Percentiles rank a stretch among this genome's conserved stretches.
Evolutionary conservation across 2,888 invertebrate species (phyloP).

Genomic region (Troides aeacus): DNA sequence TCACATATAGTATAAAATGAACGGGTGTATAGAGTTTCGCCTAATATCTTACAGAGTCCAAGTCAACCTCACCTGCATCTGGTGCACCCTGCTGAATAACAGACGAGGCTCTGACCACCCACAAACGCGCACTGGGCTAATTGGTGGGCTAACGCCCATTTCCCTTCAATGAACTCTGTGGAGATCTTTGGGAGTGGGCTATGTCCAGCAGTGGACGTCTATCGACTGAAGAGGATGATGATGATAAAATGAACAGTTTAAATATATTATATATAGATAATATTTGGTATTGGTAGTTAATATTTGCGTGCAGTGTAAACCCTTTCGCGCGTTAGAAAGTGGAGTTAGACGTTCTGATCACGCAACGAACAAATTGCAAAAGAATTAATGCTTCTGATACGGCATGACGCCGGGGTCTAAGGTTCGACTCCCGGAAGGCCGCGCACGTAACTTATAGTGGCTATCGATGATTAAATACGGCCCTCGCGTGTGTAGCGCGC

Average conservation of each 20-base stretch:
- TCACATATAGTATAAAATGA: not conserved
- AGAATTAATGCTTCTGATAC: conserved; percentile 76
- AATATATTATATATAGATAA: conserved; percentile 4
- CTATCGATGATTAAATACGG: conserved; percentile 36
- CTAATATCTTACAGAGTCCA: too few relatives aligned
- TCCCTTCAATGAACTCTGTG: too few relatives aligned
- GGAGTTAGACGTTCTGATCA: conserved; percentile 67
- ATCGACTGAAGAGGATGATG: too few relatives aligned
- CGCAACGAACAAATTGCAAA: conserved; percentile 77
- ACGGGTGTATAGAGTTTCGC: too few relatives aligned
- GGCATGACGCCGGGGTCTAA: conserved; percentile 59
- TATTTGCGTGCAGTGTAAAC: conserved; percentile 52
- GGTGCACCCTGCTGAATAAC: too few relatives aligned
- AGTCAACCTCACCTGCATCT: too few relatives aligned
- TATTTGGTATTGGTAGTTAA: conserved; percentile 29
- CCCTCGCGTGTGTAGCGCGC: conserved; percentile 9
- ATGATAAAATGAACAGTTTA: not conserved
- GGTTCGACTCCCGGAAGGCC: conserved; percentile 55
- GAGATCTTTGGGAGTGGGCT: too few relatives aligned
- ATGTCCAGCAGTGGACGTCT: too few relatives aligned
- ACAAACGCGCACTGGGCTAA: too few relatives aligned
- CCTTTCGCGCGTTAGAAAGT: conserved; percentile 79
- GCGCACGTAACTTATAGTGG: conserved; percentile 37
- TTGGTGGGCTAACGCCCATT: too few relatives aligned
- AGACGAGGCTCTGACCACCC: too few relatives aligned